Base-by-base conservation (phyloP, 2,797 vertebrate genomes). In the Bovichtus diacanthus region DNA sequence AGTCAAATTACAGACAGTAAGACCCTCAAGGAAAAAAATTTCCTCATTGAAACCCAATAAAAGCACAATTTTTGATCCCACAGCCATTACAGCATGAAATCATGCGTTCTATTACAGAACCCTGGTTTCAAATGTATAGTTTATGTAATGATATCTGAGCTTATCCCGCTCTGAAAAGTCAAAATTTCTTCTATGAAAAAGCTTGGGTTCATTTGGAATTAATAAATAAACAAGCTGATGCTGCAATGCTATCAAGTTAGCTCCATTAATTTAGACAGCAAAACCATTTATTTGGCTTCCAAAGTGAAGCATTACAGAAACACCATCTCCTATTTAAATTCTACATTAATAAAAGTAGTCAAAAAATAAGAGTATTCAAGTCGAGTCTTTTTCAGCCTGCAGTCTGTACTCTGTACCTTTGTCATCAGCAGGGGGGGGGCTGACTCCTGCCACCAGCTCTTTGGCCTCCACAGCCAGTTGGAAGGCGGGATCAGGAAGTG, bases 381-480 rank as follows among this genome's bases (percentile, higher is more conserved):
- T n/a, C n/a, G n/a, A n/a, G n/a, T n/a, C n/a, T n/a, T n/a, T n/a
- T n/a, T n/a, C n/a, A n/a, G n/a, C n/a, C 31, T 31, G 31, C 31
- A 31, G n/a, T 39, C 16, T 62, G 10, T 78, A 92, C 90, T 39
- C 16, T 62, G 10, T 78, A 92, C 90, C 91, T 84, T 31, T 71
- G 23, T 91, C 85, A 1, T 93, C 92, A 23, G 81, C 65, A 29
- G 87, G 51, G 59, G 82, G 71, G 1, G 70, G 74, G 29, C 86
- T 65, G 19, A 86, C 93, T 13, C 91, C 92, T 0, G 94, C 94
- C 85, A 97, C 86, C 62, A 97, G 92, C 54, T 96, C 94, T 79
- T 95, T 96, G 79, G 96, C 97, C 85, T 97, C 95, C 43, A 92
- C 93, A 5, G 95, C 93, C 84, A 97, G 94, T 56, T 96, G 94